Percentiles rank a stretch among this genome's conserved stretches.
Evolutionary conservation across 1,140 invertebrate genomes (phyloP).

Genomic region (Bombus difficillimus): DNA sequence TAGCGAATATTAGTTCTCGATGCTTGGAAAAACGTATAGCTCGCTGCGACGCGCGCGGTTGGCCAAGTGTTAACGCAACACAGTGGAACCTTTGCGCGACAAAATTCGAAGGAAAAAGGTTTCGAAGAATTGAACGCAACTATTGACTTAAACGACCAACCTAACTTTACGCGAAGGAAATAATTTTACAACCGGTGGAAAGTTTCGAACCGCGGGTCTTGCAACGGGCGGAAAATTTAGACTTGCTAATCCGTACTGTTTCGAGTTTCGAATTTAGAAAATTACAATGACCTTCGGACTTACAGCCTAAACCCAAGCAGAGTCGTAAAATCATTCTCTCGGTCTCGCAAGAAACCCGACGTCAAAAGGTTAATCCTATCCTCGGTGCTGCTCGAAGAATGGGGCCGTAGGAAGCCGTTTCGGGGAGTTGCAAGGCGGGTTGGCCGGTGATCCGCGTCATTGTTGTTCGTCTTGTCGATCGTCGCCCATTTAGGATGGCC

Average conservation of each 20-base stretch:
- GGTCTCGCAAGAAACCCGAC: background rate
- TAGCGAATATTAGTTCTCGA: no score
- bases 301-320: rapidly evolving
- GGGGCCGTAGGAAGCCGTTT: background rate
- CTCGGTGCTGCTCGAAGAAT: background rate
- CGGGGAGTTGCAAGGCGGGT: background rate
- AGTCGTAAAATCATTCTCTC: no score
- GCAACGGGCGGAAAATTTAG: no score
- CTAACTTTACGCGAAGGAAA: rapidly evolving
- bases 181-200: rapidly evolving
- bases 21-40: no score
- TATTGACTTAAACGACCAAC: no score
- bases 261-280: no score
- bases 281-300: no score
- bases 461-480: constrained; percentile 15
- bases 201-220: rapidly evolving
- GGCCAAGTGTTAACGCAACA: rapidly evolving
- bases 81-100: rapidly evolving
- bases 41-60: no score
- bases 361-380: constrained; percentile 5
- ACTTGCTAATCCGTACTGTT: no score
- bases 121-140: no score
- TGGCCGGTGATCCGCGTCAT: background rate
- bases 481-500: background rate
- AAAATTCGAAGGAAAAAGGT: no score